Evolutionary conservation across 2,797 vertebrate species (phyloP), one percentile per base, ranked within the genome.

Genomic region (Erpetoichthys calabaricus): DNA sequence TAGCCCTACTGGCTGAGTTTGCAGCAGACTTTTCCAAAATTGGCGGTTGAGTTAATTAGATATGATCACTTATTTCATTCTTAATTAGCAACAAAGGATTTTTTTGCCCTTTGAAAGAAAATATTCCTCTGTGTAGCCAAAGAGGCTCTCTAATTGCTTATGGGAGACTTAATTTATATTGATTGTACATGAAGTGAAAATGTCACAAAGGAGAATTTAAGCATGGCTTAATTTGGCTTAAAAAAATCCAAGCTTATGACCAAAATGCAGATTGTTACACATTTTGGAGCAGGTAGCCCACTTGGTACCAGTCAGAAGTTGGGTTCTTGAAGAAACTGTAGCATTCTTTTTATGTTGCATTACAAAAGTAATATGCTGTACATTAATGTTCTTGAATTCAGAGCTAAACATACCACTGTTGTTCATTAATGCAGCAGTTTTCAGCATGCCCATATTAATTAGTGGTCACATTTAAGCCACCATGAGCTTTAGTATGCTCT

Each of bases 51-150:
- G 67, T 79, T 87, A 84, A 87, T 88, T 82, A 86, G 81, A 86
- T 79, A 82, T 85, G 82, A 88, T 86, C 61, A 74, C 76, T 76
- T 79, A 77, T 82, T 77, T 88, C 82, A 79, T 70, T 70, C 74
- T 80, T 83, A 84, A 88, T 86, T 85, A 85, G 71, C 64, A 69
- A 69, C 78, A 68, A 63, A 62, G 61, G 69, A 74, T 74, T 81
- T 79, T 80, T 76, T 10, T 73, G 75, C 77, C 77, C 79, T 82
- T 83, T 80, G 77, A 45, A 49, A 49, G 77, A 85, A 75, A 71
- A 44, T 67, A 64, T 75, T 59, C 75, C 82, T 79, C 77, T 62
- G 79, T 75, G 81, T 74, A 73, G 66, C 61, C 2, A 52, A 64
- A 67, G 72, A 70, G 62, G 72, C 72, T 64, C 70, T 73, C 61